Evolutionary conservation across 1,140 invertebrate genomes (phyloP), one percentile per base, ranked within the genome.

Genomic region (Cyphomyrmex costatus): DNA sequence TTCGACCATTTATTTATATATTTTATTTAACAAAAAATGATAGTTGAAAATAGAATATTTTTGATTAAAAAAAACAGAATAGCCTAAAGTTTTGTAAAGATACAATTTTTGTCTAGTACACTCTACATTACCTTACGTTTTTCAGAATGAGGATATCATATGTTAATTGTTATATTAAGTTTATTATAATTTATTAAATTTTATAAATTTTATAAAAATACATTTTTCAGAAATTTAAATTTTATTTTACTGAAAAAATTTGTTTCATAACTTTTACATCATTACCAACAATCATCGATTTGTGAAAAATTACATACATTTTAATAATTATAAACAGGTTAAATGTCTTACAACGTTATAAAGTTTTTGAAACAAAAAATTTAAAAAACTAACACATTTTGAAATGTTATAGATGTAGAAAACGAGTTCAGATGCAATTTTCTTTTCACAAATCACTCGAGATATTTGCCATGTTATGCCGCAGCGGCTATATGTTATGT

Each of bases 161-260:
- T 53, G 7, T 53, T n/a, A 53, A 53, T 53, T 53, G 19, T 51
- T 19, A 51, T n/a, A 53, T 53, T 53, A 53, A 53, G 2, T 42
- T 42, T 8, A n/a, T 53, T 53, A n/a, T 53, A n/a, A 53, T 53
- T 53, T n/a, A 5, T 53, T 53, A 53, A 53, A 53, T 53, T 53
- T 53, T 51, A 14, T 51, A 51, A n/a, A 60, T 60, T 24, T 60
- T 3, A 24, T 58, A 24, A 58, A 78, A 46, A 51, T 76, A 61
- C 8, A 19, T 36, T 77, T 76, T 66, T 0, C 12, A n/a, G n/a
- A n/a, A n/a, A n/a, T n/a, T n/a, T n/a, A 6, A 66, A 66, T 33
- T 2, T 6, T 30, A 7, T 30, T 27, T 61, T 30, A 19, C 19
- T 49, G 19, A 24, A 66, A 5, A 19, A 60, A 19, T 14, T 46